Evolutionary conservation across 2,113 vertebrate genomes (phyloP), one percentile per base, ranked within the genome.

Genomic region (Tor tambroides): DNA sequence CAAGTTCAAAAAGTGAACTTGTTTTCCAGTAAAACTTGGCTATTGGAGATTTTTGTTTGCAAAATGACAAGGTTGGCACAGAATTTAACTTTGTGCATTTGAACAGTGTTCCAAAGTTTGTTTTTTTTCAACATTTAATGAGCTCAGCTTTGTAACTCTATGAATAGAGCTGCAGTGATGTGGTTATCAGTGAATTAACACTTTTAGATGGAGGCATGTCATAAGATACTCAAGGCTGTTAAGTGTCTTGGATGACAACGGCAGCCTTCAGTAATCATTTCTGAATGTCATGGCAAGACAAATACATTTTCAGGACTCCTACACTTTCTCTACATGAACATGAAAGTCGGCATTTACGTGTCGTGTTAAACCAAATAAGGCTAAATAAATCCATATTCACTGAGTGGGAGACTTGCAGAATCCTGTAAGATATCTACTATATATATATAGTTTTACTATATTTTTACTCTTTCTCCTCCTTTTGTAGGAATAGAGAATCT

Each of bases 401-500:
- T 61, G 59, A 61, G 59, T 61, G 59, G 23, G 9, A 59, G 61
- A 28, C 11, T 28, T 63, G 11, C 61, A 63, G 28, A 59, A 59
- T 59, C 21, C 56, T 59, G 5, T 56, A 19, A 23, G 56, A 59
- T n/a, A 54, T 65, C 5, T 65, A 15, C 17, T 28, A 6, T 65
- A 14, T 28, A 63, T 12, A 63, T n/a, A 28, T 63, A n/a, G n/a
- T 5, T 30, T 85, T 49, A 74, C 21, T 81, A 2, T n/a, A 0
- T 76, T 8, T 15, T 78, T 41, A 41, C 43, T 71, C 43, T 80
- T 46, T 63, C 28, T 63, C 30, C 83, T 26, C 69, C 38, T 84
- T 76, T 49, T 56, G 28, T 93, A 99, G 98, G 98, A 96, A 96
- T 98, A 94, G 98, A 99, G 72, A 98, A 96, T 95, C 96, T 99